Conservation (phyloP, 2,888 invertebrate genomes). For the Rhaphigaster nebulosa region DNA sequence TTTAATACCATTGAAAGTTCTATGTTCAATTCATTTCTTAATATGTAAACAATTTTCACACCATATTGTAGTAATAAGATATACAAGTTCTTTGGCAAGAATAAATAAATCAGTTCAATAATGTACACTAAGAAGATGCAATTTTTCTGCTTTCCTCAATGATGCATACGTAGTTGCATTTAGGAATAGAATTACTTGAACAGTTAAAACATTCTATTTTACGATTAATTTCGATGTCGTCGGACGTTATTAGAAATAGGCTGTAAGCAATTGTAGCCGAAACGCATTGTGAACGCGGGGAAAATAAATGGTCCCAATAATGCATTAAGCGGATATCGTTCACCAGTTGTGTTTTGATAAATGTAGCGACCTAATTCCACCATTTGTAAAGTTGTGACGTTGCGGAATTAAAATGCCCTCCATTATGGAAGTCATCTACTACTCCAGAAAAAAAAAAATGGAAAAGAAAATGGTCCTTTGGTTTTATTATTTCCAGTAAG, state of each 20-base stretch:
- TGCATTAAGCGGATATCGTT: constrained; percentile 44
- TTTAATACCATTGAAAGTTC: too few species aligned
- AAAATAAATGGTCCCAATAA: not conserved
- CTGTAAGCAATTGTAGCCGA: not conserved
- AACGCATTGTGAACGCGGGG: not conserved
- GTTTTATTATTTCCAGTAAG: constrained; percentile 8
- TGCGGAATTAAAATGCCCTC: constrained; percentile 42
- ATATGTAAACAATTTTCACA: too few species aligned
- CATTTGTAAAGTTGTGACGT: constrained; percentile 44
- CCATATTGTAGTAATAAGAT: too few species aligned
- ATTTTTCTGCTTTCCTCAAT: too few species aligned
- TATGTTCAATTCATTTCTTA: too few species aligned
- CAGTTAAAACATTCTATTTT: not conserved
- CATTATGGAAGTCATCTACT: constrained; percentile 39
- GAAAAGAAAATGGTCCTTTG: constrained; percentile 7
- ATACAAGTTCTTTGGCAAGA: too few species aligned
- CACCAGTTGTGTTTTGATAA: constrained; percentile 46
- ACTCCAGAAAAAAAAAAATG: constrained; percentile 19
- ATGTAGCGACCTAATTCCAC: constrained; percentile 37
- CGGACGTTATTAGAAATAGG: not conserved
- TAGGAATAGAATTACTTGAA: not conserved
- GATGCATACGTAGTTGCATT: too few species aligned
- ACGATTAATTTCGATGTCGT: not conserved
- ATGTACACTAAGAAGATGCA: too few species aligned
- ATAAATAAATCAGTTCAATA: too few species aligned